These are phyloP conservation scores for Onychomys leucogaster DNA, from an alignment of 2,797 vertebrate genomes.

Conservation along the genomic window DNA sequence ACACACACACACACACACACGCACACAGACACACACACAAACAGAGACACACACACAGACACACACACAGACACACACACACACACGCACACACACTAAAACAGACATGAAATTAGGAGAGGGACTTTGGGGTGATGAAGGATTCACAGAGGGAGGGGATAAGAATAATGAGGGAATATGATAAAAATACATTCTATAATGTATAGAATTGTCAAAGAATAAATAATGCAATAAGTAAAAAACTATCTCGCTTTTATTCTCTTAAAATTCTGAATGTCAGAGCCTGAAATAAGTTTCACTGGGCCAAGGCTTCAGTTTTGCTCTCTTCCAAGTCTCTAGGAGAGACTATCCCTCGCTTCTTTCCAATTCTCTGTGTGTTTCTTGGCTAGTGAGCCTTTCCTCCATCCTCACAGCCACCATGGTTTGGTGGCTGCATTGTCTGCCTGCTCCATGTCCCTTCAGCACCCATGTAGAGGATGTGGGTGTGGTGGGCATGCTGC, in stretches of 20 bases:
- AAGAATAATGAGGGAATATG: neutral
- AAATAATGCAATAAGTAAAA: neutral
- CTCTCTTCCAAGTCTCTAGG: neutral
- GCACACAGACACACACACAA: no score
- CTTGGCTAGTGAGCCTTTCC: neutral
- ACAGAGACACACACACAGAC: no score
- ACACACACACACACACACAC: no score
- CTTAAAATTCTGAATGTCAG: neutral
- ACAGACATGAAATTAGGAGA: neutral
- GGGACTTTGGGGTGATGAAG: neutral
- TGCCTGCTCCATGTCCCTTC: neutral
- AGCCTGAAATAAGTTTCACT: neutral
- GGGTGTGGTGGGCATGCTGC: neutral
- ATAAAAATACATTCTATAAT: neutral
- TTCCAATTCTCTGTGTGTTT: neutral
- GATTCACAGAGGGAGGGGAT: no score
- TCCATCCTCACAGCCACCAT: neutral
- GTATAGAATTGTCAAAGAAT: neutral
- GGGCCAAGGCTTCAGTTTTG: neutral
- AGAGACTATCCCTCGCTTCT: neutral
- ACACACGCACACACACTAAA: neutral
- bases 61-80: neutral
- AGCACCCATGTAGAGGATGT: neutral
- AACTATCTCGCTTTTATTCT: neutral
- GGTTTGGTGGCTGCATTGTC: neutral